Base-by-base conservation (phyloP, 2,113 vertebrate species). In the Cisticola juncidis region DNA sequence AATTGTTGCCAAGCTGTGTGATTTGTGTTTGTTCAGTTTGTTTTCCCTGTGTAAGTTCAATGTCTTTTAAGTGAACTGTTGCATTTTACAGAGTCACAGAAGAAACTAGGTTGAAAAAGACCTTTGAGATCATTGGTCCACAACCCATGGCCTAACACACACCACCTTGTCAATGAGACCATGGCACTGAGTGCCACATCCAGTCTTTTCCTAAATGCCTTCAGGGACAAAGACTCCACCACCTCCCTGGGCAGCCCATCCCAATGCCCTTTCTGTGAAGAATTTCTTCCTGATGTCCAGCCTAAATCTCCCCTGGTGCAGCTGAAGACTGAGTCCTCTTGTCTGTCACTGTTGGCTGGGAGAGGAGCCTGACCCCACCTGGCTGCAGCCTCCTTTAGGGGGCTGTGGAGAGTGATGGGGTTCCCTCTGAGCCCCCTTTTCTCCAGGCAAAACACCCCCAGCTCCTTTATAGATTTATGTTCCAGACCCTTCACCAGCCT, bases 151-250 rank as follows among this genome's bases (percentile, higher is more conserved):
- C 31, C 61, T 68, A 26, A 58, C 31, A 58, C 17, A 58, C 31
- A 58, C 17, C 3, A 44, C 21, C 44, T 50, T 44, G 9, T 51
- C 36, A 35, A 50, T 0, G 1, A 58, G 53, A 36, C 53, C 31
- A n/a, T 22, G 14, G 26, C 36, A 18, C 17, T 68, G 17, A 66
- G 35, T 50, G 44, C 17, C 17, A 66, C 16, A 42, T 35, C 11
- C 53, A 76, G 11, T 21, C 29, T 65, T 84, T 42, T 8, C 51
- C 57, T 36, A 58, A 76, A 86, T 2, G 2, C 31, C 25, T 50
- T 9, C 21, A 21, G 44, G 44, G 25, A 26, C 1, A 0, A 20
- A 33, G 31, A 31, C 11, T 44, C 1, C 53, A 58, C 13, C 21
- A 50, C 9, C 17, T 58, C 31, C 23, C 31, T 31, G 44, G 51